Percentiles rank a stretch among this genome's conserved stretches.
Evolutionary conservation across 1,140 invertebrate species (phyloP).

Genomic region (Rhagoletis zephyria): DNA sequence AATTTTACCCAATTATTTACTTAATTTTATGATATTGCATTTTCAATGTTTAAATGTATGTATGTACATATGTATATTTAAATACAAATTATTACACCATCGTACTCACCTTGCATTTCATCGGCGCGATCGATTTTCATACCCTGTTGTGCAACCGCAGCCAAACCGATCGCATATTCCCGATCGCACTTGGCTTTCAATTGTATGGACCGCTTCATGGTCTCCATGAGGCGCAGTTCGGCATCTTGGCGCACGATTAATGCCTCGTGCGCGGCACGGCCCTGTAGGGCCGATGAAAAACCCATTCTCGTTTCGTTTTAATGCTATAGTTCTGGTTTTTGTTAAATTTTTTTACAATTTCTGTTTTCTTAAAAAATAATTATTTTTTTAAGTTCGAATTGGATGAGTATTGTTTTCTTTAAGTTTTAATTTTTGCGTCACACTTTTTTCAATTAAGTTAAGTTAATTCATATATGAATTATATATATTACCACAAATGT

Average conservation of each 20-base stretch:
- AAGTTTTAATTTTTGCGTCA: too few relatives aligned
- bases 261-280: constrained; percentile 87
- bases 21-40: too few relatives aligned
- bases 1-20: too few relatives aligned
- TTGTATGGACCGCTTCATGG: constrained; percentile 87
- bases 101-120: constrained; percentile 80
- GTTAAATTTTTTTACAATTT: constrained; percentile 43
- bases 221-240: constrained; percentile 90
- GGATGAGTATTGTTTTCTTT: too few relatives aligned
- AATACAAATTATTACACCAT: not conserved
- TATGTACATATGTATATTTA: not conserved
- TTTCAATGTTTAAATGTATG: too few relatives aligned
- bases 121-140: constrained; percentile 87
- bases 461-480: too few relatives aligned
- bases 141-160: constrained; percentile 84
- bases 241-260: constrained; percentile 89
- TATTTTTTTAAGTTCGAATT: not conserved
- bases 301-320: constrained; percentile 78
- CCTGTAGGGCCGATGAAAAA: constrained; percentile 87
- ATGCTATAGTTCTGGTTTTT: not conserved
- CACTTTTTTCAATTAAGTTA: not conserved
- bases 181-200: constrained; percentile 91
- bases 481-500: too few relatives aligned
- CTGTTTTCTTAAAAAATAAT: not conserved
- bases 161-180: constrained; percentile 88